Evolutionary conservation across 1,140 invertebrate species (phyloP).

Genomic region (Ceratitis capitata): DNA sequence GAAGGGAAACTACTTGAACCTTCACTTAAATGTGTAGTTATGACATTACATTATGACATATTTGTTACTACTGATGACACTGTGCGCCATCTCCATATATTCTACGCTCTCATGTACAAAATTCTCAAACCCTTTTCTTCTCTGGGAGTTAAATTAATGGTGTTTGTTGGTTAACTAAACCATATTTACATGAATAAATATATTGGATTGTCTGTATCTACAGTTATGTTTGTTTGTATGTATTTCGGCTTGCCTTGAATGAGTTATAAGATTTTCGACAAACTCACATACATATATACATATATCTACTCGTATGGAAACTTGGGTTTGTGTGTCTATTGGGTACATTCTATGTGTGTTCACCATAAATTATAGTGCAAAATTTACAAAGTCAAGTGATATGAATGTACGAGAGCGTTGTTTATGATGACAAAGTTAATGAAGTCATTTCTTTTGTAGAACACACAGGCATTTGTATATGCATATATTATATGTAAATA

Average conservation of each 20-base stretch:
- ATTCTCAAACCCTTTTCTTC: background rate
- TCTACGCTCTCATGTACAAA: background rate
- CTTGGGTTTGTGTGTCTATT: background rate
- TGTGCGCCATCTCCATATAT: too few relatives aligned
- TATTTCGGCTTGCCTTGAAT: background rate
- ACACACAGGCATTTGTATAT: too few relatives aligned
- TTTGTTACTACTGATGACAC: too few relatives aligned
- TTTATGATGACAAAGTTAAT: background rate
- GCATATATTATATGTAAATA: too few relatives aligned
- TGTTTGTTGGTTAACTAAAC: constrained; percentile 13
- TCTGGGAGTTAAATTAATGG: background rate
- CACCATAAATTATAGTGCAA: constrained; percentile 1
- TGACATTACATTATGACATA: too few relatives aligned
- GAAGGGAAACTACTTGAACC: too few relatives aligned
- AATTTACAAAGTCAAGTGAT: background rate
- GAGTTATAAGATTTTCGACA: background rate
- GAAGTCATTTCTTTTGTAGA: background rate
- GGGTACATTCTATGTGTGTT: background rate
- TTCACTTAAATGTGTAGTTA: too few relatives aligned
- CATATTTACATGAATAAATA: constrained; percentile 1
- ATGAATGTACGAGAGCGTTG: background rate
- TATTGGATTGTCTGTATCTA: background rate
- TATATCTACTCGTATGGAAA: background rate
- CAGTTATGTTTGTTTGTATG: background rate
- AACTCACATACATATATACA: too few relatives aligned